A percentile compares a stretch with the other conserved stretches of the same genome.
Evolutionary conservation across 2,797 vertebrate species (phyloP).

Genomic region (Zenarchopterus dispar): DNA sequence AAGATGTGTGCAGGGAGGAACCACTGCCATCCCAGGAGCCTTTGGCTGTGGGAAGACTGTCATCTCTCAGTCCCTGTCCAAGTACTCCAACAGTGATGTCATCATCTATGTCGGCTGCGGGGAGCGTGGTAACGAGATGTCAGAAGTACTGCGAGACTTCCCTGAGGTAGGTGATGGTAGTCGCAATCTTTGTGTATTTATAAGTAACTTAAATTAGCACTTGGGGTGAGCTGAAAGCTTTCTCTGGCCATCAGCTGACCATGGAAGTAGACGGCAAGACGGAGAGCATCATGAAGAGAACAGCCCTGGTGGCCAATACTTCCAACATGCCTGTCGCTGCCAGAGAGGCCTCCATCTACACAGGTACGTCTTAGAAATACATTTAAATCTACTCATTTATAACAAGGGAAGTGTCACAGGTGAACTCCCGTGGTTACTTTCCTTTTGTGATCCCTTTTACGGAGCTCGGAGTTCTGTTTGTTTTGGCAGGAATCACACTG

Average conservation of each 20-base stretch:
- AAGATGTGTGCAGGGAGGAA: constrained; percentile 97
- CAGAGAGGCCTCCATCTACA: constrained; percentile 98
- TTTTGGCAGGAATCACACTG: constrained; percentile 90
- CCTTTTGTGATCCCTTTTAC: background rate
- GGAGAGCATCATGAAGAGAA: constrained; percentile 99
- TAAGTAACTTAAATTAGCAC: background rate
- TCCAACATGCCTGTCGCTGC: constrained; percentile 99
- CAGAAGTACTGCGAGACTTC: constrained; percentile 94
- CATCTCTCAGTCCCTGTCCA: constrained; percentile 97
- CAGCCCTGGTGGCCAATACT: constrained; percentile 95
- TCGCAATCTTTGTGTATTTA: no score
- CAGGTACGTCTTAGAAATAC: constrained; percentile 77
- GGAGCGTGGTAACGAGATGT: constrained; percentile 98
- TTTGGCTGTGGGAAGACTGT: constrained; percentile 98
- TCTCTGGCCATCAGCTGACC: constrained; percentile 84
- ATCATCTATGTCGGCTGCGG: constrained; percentile 98
- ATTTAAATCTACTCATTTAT: background rate
- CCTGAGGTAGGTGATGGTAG: constrained; percentile 73
- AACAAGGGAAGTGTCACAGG: no score
- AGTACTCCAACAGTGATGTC: constrained; percentile 98
- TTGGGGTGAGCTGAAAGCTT: constrained; percentile 40
- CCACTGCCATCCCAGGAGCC: constrained; percentile 96
- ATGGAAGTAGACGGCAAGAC: constrained; percentile 97
- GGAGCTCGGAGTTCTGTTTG: background rate
- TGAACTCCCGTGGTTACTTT: background rate